Evolutionary conservation across 2,888 invertebrate genomes (phyloP), one percentile per base, ranked within the genome.

Genomic region (Calliphora vomitoria): DNA sequence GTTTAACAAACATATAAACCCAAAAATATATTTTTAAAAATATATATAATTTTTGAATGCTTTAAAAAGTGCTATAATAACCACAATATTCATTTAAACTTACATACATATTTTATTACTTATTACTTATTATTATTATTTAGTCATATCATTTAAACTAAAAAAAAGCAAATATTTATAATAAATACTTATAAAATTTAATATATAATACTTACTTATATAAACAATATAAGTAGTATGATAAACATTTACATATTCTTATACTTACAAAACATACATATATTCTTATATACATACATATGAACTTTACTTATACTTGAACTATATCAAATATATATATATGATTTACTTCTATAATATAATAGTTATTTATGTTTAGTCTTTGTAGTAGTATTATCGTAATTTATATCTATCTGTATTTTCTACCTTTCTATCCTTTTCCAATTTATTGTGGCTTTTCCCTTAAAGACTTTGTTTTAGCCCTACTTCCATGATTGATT

Each of bases 351-450:
- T 35, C 6, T 35, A 4, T 35, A 35, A 35, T 6, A 35, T 35
- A 25, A 76, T 50, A 71, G 44, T 53, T 69, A 66, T 84, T 64
- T 72, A 66, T 58, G 64, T 71, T 84, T 84, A 66, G 44, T 18
- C 25, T 66, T 58, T 76, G 18, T 78, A 53, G 47, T 83, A 79
- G 79, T 84, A 84, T 84, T 84, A 84, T 68, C 31, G 31, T 84
- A 66, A 64, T 66, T 58, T 78, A 58, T 71, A 35, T 55, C 18
- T 31, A 4, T 50, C 6, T 35, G 35, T 35, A 35, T 35, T 35
- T 35, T 35, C 13, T 4, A 64, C 13, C 13, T 55, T 71, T 69
- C 38, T 20, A 5, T n/a, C 68, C 68, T 18, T 15, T n/a, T 60
- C 13, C 8, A 44, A 44, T 44, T 66, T 20, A 11, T n/a, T 8